A percentile compares a stretch with the other conserved stretches of the same genome.
These are phyloP conservation scores for Eupithecia subumbrata DNA, from an alignment of 2,888 invertebrate species.

Conservation along the genomic window DNA sequence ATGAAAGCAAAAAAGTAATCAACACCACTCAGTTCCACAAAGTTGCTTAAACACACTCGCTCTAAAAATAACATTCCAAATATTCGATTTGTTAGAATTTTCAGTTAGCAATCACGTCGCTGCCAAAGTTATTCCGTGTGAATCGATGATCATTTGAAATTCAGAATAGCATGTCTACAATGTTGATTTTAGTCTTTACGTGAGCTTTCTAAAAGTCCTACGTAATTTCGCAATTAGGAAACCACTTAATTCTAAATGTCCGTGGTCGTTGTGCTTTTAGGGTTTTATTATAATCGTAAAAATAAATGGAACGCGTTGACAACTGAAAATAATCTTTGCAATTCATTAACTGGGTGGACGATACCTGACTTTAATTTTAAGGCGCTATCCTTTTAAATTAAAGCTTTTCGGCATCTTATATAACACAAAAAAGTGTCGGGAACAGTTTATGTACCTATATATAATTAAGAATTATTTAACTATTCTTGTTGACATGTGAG, in stretches of 20 bases:
- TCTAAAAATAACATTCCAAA: constrained; percentile 26
- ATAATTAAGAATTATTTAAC: too few species aligned
- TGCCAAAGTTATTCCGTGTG: constrained; percentile 32
- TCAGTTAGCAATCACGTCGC: constrained; percentile 22
- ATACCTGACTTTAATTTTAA: background rate
- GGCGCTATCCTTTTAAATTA: background rate
- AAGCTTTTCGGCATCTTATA: background rate
- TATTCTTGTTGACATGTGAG: too few species aligned
- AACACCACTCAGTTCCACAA: background rate
- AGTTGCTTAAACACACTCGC: constrained; percentile 12
- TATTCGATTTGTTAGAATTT: constrained; percentile 24
- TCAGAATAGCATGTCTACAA: constrained; percentile 15
- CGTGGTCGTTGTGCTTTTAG: background rate
- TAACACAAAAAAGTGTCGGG: too few species aligned
- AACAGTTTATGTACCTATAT: too few species aligned
- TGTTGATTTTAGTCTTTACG: constrained; percentile 18
- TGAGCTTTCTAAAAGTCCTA: constrained; percentile 10
- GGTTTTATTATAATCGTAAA: background rate
- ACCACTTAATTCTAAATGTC: constrained; percentile 1
- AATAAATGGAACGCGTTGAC: background rate
- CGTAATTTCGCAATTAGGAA: constrained; percentile 6
- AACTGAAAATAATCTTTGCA: background rate
- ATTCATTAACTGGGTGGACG: background rate
- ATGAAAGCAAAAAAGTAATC: background rate
- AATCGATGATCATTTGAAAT: constrained; percentile 36